Base-by-base conservation (phyloP, 2,888 invertebrate genomes). In the Acrobasis suavella region DNA sequence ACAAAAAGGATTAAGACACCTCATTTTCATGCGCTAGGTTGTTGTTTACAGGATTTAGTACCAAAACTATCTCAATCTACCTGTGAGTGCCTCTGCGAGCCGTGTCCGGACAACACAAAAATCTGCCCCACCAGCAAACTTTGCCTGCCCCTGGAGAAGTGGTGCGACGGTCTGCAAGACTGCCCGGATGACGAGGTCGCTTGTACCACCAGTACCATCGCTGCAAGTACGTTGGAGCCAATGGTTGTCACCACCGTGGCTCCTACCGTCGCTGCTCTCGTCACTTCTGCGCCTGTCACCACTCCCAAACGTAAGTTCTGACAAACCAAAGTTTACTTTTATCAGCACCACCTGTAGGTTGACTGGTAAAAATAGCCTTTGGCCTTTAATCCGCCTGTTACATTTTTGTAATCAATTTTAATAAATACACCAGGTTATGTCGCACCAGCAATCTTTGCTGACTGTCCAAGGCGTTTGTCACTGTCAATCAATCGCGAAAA, bases 151-250 rank as follows among this genome's bases (percentile, higher is more conserved):
- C 92, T 94, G 50, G 86, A 93, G 0, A 87, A 93, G 12, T 97
- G 97, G 97, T 97, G 97, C 78, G 95, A 97, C 78, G 97, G 96
- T 0, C 87, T 96, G 0, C 93, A 94, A 67, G 96, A 97, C 82
- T 97, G 97, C 74, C 95, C 96, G 0, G 97, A 97, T 76, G 97
- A 97, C 80, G 97, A 97, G 85, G 82, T 86, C 2, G 87, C 94
- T 64, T 97, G 97, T 73, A 76, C 80, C 42, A 82, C 86, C 17
- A 76, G 76, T 1, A 66, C 67, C 2, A 55, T 64, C 5, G 56
- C 63, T 9, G 64, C 69, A 0, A 65, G 72, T 1, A 65, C 69
- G 0, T 64, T 72, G 1, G 79, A 82, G 16, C 75, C 82, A 0
- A 68, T 77, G 0, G 74, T 78, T 0, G 77, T 78, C 0, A 78